Base-by-base conservation (phyloP, 2,113 vertebrate genomes). In the Calidris pugnax region DNA sequence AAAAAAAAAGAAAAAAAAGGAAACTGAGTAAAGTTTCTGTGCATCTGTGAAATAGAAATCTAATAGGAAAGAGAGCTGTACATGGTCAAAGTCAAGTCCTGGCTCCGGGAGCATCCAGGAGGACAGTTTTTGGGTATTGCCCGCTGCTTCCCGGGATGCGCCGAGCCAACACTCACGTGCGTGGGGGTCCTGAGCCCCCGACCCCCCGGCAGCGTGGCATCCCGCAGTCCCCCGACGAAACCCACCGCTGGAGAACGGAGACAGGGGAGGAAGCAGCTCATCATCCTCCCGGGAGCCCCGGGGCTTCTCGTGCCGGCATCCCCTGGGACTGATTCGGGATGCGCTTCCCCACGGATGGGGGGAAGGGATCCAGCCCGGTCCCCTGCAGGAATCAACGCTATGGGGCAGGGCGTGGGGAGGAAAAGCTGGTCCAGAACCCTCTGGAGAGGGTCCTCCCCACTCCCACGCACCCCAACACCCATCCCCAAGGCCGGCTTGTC, bases 41-140 rank as follows among this genome's bases (percentile, higher is more conserved):
- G 88, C 30, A 5, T 63, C 64, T 82, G 72, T 72, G 60, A 43
- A 56, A 94, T 95, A 96, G 84, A 96, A 97, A 89, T 93, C 77
- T 78, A 90, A 74, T 92, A 92, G 94, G 95, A 92, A 93, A 95
- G 67, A 84, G 67, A 94, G 88, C 87, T 93, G 90, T 95, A 92
- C 93, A 95, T 0, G 69, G 45, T 78, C 30, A 14, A 6, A 95
- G 90, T 86, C 37, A 39, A 78, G 75, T 92, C 80, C 45, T 11
- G 68, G 87, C 64, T 68, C 96, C 69, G 20, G 93, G 77, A 66
- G 22, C 18, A 53, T 60, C 86, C 92, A 57, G 92, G 83, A 83
- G 72, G 78, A 32, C 62, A 71, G 62, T 80, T 45, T 45, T 51
- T 73, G 43, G 81, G 69, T 77, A 41, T 2, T 0, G 71, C 85